Conservation (phyloP, 2,888 invertebrate species). For the Agelastica alni region DNA sequence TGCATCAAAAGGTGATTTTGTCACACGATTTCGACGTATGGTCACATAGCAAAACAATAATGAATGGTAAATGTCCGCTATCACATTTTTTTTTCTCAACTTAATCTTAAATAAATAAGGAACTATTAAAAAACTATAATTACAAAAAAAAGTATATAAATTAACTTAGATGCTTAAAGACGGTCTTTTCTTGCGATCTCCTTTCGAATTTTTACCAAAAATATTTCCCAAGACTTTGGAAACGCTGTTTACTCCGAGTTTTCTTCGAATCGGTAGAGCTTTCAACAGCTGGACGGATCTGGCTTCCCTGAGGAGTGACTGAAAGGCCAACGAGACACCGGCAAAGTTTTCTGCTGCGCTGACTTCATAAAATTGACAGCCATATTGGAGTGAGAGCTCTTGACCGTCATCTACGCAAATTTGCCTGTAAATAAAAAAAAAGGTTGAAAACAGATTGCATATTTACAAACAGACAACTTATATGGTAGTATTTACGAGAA, state of each 20-base stretch:
- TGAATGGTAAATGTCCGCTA: constrained; percentile 9
- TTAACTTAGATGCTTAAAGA: constrained; percentile 71
- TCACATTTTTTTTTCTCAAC: constrained; percentile 15
- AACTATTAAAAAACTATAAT: constrained; percentile 30
- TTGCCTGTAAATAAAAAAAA: constrained; percentile 68
- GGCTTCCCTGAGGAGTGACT: constrained; percentile 75
- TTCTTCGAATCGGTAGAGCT: constrained; percentile 70
- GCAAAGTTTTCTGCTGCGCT: constrained; percentile 83
- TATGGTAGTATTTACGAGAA: no score
- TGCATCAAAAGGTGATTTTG: no score
- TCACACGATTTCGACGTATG: no score
- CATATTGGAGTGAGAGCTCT: constrained; percentile 74
- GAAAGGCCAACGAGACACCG: constrained; percentile 80
- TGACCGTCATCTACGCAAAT: constrained; percentile 81
- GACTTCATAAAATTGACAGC: constrained; percentile 84
- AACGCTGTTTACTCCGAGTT: constrained; percentile 76
- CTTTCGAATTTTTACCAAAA: constrained; percentile 77
- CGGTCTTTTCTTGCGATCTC: constrained; percentile 76
- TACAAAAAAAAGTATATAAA: constrained; percentile 13
- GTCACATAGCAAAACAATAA: constrained; percentile 4
- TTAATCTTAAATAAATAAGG: constrained; percentile 40
- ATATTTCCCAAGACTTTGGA: constrained; percentile 80
- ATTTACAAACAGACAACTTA: no score
- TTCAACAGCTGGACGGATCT: constrained; percentile 72
- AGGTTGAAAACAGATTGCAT: no score